Evolutionary conservation across 2,888 invertebrate species (phyloP).

Genomic region (Epistrophe grossulariae): DNA sequence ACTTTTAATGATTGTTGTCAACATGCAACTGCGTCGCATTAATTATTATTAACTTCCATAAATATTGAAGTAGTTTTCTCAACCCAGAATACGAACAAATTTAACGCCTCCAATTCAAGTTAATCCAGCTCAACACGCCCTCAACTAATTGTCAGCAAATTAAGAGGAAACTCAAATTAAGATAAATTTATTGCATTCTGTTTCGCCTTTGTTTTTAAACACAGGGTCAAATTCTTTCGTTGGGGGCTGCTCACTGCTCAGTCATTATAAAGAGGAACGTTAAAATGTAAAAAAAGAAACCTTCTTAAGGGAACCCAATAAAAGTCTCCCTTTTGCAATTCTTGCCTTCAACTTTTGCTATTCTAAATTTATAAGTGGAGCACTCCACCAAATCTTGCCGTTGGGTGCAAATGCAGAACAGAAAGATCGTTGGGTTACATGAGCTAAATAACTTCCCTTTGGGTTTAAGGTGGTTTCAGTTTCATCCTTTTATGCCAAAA

Average conservation of each 20-base stretch:
- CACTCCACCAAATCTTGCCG: slow-evolving; percentile 25
- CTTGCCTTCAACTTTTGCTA: slow-evolving; percentile 25
- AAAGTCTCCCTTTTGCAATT: background rate
- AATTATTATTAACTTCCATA: slow-evolving; percentile 20
- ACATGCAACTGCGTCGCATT: background rate
- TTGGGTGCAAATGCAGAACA: slow-evolving; percentile 2
- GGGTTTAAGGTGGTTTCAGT: slow-evolving; percentile 26
- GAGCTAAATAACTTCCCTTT: slow-evolving; percentile 43
- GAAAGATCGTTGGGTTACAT: slow-evolving; percentile 50
- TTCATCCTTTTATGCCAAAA: slow-evolving; percentile 37
- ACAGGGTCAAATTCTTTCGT: slow-evolving; percentile 4
- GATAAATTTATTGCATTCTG: slow-evolving; percentile 38
- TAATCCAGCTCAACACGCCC: slow-evolving; percentile 24
- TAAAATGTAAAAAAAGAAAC: background rate
- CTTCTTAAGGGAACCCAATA: background rate
- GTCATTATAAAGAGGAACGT: slow-evolving; percentile 5
- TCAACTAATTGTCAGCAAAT: slow-evolving; percentile 31
- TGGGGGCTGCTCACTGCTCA: background rate
- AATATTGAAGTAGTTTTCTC: slow-evolving; percentile 31
- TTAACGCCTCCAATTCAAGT: slow-evolving; percentile 1
- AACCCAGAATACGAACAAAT: background rate
- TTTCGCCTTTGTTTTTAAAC: slow-evolving; percentile 17
- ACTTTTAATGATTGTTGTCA: background rate
- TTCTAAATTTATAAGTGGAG: slow-evolving; percentile 3
- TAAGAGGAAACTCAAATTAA: slow-evolving; percentile 15